phyloP scores from a whole-genome alignment of 1,140 invertebrate species.

The Magallana gigas region DNA sequence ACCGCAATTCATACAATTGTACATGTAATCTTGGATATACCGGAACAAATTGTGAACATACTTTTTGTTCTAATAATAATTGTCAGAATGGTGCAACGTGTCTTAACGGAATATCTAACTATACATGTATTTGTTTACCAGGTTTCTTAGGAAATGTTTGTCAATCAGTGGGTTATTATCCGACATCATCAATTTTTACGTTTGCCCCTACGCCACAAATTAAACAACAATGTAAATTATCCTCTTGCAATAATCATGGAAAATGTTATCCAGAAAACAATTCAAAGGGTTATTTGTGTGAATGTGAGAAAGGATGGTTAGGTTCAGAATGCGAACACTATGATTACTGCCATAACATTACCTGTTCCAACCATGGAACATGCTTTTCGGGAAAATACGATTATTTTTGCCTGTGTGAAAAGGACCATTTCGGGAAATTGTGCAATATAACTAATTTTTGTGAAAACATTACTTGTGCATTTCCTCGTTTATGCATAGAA shows the following conservation, averaged over 20 bases:
- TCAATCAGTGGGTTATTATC: neutral
- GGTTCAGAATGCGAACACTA: neutral
- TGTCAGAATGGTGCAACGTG: conserved; percentile 33
- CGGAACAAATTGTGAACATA: neutral
- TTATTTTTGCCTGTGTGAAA: neutral
- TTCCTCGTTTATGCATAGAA: neutral
- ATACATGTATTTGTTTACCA: neutral
- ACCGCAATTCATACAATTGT: neutral
- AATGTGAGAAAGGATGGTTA: conserved; percentile 12
- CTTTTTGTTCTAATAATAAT: neutral
- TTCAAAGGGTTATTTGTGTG: neutral
- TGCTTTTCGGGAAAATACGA: neutral
- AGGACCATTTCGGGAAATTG: neutral
- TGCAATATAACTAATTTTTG: conserved; percentile 31
- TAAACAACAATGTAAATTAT: too few species aligned
- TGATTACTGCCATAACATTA: neutral
- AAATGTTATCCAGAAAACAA: neutral
- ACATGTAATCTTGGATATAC: conserved; percentile 2
- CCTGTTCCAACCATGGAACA: neutral
- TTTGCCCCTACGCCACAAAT: too few species aligned
- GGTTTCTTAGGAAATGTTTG: neutral
- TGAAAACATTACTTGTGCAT: neutral
- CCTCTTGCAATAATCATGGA: neutral
- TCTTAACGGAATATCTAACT: neutral
- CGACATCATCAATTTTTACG: too few species aligned